phyloP scores from a whole-genome alignment of 2,797 vertebrate genomes.

The Odontamblyopus rebecca region DNA sequence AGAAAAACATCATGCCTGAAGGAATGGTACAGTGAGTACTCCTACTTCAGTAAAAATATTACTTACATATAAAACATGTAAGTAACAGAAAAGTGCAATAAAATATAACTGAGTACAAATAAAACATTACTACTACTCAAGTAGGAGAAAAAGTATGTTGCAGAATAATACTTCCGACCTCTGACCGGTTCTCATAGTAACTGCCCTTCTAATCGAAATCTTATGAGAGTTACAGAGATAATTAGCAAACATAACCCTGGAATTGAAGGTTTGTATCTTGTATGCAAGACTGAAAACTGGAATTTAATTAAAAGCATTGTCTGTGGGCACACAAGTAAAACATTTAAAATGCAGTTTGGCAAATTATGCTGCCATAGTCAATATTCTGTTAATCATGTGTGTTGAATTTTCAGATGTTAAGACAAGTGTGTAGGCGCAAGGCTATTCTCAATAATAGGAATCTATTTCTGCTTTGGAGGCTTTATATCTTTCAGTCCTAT shows the following conservation, averaged over 20 bases:
- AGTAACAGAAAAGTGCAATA: no score
- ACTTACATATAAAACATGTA: no score
- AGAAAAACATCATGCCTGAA: no score
- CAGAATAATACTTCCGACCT: no score
- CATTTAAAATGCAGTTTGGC: not conserved
- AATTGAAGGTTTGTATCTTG: not conserved
- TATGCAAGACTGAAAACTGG: conserved; percentile 1
- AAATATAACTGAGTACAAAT: no score
- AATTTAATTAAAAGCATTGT: not conserved
- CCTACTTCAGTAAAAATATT: no score
- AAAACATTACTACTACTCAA: no score
- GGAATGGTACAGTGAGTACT: no score
- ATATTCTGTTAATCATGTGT: not conserved
- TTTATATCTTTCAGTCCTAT: not conserved
- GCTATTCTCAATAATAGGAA: not conserved
- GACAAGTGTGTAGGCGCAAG: not conserved
- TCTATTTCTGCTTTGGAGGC: not conserved
- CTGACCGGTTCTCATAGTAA: not conserved
- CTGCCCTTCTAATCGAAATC: not conserved
- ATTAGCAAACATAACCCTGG: not conserved
- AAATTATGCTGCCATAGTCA: not conserved
- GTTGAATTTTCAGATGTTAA: conserved; percentile 1
- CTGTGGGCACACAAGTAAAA: no score
- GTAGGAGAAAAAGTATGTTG: no score
- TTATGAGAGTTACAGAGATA: not conserved